Percentiles rank a stretch among this genome's conserved stretches.
phyloP scores from a whole-genome alignment of 2,797 vertebrate species.

The Sciaenops ocellatus region DNA sequence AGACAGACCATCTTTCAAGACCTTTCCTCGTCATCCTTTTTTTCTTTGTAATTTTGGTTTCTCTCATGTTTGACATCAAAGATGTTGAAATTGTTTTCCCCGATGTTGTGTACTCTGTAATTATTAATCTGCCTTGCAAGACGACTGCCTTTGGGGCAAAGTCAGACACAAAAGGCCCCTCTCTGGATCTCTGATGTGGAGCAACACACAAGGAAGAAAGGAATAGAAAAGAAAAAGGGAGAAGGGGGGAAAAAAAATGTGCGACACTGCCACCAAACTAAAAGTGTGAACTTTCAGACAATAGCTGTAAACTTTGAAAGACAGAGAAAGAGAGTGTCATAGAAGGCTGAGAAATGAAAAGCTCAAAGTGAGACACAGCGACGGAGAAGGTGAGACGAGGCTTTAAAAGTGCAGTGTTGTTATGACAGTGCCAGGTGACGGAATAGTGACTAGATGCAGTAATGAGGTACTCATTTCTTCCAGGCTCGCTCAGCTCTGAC shows the following conservation, averaged over 20 bases:
- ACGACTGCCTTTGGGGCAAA: conserved; percentile 83
- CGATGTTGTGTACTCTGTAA: conserved; percentile 87
- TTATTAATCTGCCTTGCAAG: conserved; percentile 87
- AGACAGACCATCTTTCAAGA: conserved; percentile 79
- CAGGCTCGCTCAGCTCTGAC: conserved; percentile 51
- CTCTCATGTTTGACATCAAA: conserved; percentile 88
- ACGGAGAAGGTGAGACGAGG: conserved; percentile 45
- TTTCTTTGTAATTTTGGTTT: conserved; percentile 87
- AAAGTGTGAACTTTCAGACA: conserved; percentile 79
- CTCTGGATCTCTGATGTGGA: conserved; percentile 82
- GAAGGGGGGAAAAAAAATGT: conserved; percentile 38
- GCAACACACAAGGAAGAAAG: conserved; percentile 68
- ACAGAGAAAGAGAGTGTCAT: conserved; percentile 40
- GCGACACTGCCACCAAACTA: conserved; percentile 72
- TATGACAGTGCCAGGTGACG: conserved; percentile 69
- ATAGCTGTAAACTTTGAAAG: conserved; percentile 74
- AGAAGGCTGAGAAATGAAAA: conserved; percentile 49
- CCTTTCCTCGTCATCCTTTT: conserved; percentile 77
- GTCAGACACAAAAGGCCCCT: conserved; percentile 85
- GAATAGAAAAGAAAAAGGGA: conserved; percentile 47
- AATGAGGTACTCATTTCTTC: conserved; percentile 70
- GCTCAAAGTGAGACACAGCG: conserved; percentile 43
- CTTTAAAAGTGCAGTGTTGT: conserved; percentile 56
- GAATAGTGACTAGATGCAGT: conserved; percentile 67
- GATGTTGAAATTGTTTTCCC: conserved; percentile 86